phyloP scores from a whole-genome alignment of 2,888 invertebrate species.

The Eugnorisma glareosa region DNA sequence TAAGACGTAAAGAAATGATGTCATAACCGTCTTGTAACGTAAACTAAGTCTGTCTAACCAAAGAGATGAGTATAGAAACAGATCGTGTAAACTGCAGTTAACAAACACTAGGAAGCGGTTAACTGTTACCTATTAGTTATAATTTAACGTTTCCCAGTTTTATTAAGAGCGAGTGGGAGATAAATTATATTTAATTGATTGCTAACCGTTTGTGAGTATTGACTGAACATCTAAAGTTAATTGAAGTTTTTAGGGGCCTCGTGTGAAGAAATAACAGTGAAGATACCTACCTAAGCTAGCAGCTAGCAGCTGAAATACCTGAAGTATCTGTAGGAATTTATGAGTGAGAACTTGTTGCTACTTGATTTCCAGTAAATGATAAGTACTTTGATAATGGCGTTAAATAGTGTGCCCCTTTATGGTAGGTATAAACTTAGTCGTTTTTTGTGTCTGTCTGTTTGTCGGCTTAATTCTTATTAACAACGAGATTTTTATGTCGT shows the following conservation, averaged over 20 bases:
- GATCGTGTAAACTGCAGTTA: constrained; percentile 49
- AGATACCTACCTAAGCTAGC: too few relatives aligned
- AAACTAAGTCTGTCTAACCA: constrained; percentile 33
- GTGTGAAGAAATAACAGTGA: too few relatives aligned
- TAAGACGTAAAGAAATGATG: neutral
- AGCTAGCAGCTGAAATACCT: too few relatives aligned
- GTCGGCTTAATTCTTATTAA: neutral
- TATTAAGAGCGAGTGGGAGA: constrained; percentile 43
- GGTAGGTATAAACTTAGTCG: neutral
- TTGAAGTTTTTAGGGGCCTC: too few relatives aligned
- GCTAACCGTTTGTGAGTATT: constrained; percentile 34
- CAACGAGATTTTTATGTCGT: neutral
- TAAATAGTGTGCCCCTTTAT: too few relatives aligned
- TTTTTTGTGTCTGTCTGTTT: neutral
- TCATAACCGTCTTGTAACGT: constrained; percentile 28
- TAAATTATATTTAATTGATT: constrained; percentile 59
- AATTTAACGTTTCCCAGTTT: constrained; percentile 49
- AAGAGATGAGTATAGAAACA: constrained; percentile 32
- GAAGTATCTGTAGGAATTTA: neutral
- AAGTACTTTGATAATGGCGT: neutral
- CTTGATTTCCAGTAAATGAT: neutral
- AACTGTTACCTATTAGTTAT: constrained; percentile 52
- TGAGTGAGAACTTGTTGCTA: neutral
- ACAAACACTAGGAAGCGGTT: constrained; percentile 25
- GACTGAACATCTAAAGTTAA: constrained; percentile 7